Percentiles rank a stretch among this genome's conserved stretches.
phyloP scores from a whole-genome alignment of 2,797 vertebrate genomes.

The Leucoraja ocellata region DNA sequence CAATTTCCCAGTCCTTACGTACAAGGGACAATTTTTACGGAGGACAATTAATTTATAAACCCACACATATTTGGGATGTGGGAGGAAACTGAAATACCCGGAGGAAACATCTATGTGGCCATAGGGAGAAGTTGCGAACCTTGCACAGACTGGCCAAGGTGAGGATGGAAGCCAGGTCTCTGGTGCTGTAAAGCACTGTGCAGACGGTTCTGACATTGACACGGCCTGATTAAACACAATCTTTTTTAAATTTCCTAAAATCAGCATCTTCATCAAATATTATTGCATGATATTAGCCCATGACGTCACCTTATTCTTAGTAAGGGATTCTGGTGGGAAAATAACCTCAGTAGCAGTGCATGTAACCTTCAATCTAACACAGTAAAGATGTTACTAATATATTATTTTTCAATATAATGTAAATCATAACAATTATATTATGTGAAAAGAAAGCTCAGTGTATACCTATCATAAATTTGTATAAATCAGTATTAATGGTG shows the following conservation, averaged over 20 bases:
- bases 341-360: not conserved
- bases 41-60: too few relatives aligned
- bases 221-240: too few relatives aligned
- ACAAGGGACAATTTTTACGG: too few relatives aligned
- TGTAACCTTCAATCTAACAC: not conserved
- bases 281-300: not conserved
- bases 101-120: too few relatives aligned
- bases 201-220: too few relatives aligned
- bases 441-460: not conserved
- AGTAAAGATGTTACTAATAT: not conserved
- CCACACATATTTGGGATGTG: too few relatives aligned
- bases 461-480: not conserved
- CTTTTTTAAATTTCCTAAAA: not conserved
- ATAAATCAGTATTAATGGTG: not conserved
- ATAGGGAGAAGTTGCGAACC: too few relatives aligned
- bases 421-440: not conserved
- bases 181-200: too few relatives aligned
- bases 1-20: too few relatives aligned
- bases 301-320: not conserved
- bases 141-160: too few relatives aligned
- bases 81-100: too few relatives aligned
- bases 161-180: too few relatives aligned
- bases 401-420: not conserved
- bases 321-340: not conserved
- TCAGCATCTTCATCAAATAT: not conserved